Evolutionary conservation across 2,113 vertebrate genomes (phyloP).

Genomic region (Arothron firmamentum): DNA sequence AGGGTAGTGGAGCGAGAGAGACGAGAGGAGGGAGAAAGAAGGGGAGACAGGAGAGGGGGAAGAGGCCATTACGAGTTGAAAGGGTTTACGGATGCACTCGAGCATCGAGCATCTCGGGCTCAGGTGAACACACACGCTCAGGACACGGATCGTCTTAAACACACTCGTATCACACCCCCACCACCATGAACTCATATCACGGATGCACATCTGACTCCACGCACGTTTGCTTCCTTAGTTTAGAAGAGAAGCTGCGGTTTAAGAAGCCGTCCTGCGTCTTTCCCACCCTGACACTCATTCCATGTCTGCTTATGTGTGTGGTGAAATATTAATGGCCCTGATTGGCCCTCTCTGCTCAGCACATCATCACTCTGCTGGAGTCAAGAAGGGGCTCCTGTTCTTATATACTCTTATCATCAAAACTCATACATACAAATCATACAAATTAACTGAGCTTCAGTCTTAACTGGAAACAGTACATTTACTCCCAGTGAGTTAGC

Average conservation of each 20-base stretch:
- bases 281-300: background rate
- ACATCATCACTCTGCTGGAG: constrained; percentile 22
- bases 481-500: too few species aligned
- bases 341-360: constrained; percentile 26
- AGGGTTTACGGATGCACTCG: constrained; percentile 55
- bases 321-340: constrained; percentile 49
- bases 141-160: constrained; percentile 19
- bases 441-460: background rate
- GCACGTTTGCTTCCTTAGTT: background rate
- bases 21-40: constrained; percentile 20
- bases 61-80: constrained; percentile 59
- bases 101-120: constrained; percentile 34
- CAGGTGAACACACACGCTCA: constrained; percentile 47
- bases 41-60: constrained; percentile 30
- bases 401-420: background rate
- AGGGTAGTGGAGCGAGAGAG: constrained; percentile 66
- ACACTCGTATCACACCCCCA: background rate
- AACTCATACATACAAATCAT: too few species aligned
- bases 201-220: background rate
- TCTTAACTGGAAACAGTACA: too few species aligned
- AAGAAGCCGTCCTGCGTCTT: too few species aligned
- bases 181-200: background rate
- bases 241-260: too few species aligned
- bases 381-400: constrained; percentile 15
- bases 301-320: background rate